Evolutionary conservation across 2,888 invertebrate species (phyloP).

Genomic region (Poecilobothrus nobilitatus): DNA sequence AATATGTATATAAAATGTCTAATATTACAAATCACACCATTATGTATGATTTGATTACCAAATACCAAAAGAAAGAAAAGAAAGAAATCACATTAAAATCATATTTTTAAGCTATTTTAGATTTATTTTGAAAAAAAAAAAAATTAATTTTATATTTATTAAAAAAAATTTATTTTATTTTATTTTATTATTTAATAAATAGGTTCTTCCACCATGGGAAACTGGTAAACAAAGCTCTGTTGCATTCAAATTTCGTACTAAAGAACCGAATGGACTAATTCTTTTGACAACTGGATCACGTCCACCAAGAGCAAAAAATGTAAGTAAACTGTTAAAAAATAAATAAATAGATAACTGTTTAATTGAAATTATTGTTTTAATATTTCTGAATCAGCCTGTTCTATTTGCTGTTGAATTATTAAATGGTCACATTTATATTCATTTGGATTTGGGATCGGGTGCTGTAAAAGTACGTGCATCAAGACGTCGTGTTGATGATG

Average conservation of each 20-base stretch:
- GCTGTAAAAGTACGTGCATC: slow-evolving; percentile 78
- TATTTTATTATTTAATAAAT: not conserved
- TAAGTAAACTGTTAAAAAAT: slow-evolving; percentile 24
- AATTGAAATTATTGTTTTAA: too few species aligned
- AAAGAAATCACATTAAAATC: too few species aligned
- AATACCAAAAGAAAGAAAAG: too few species aligned
- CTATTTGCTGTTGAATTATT: slow-evolving; percentile 90
- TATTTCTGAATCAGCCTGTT: slow-evolving; percentile 56
- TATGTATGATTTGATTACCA: too few species aligned
- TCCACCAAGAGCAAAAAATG: slow-evolving; percentile 59
- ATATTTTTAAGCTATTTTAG: too few species aligned
- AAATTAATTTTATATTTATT: too few species aligned
- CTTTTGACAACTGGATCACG: slow-evolving; percentile 82
- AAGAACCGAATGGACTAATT: slow-evolving; percentile 88
- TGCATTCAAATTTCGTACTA: slow-evolving; percentile 90
- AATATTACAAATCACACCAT: too few species aligned
- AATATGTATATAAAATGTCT: too few species aligned
- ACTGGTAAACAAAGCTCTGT: slow-evolving; percentile 81
- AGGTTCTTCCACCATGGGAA: slow-evolving; percentile 77
- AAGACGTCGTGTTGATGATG: slow-evolving; percentile 75
- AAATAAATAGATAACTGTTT: too few species aligned
- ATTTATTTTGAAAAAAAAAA: too few species aligned
- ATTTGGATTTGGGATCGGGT: slow-evolving; percentile 87
- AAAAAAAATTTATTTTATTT: too few species aligned
- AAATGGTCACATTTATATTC: slow-evolving; percentile 86